Base-by-base conservation (phyloP, 2,888 invertebrate species). In the Muschampia plurimacula region DNA sequence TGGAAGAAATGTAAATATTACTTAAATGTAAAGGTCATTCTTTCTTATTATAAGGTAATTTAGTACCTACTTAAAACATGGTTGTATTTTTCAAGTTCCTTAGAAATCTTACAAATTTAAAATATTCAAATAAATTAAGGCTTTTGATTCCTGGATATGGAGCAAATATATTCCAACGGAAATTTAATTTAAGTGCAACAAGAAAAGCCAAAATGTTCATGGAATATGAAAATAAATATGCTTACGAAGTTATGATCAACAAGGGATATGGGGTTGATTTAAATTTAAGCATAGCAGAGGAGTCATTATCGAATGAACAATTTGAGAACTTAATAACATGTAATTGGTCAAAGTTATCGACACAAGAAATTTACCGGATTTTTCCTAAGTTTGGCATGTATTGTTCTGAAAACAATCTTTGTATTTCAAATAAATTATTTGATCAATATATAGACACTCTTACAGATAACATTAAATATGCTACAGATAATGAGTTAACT, bases 401-500 rank as follows among this genome's bases (percentile, higher is more conserved):
- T 77, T 89, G 92, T 69, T 79, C 78, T 39, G 76, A 86, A 76
- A 82, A 92, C 75, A 82, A 84, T 28, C 69, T 91, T 59, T 86
- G 88, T 77, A 89, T 94, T 68, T 87, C 91, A 13, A 81, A 91
- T 76, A 80, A 80, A 74, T 86, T 87, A 32, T 95, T 95, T 82
- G 89, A 91, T 79, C 80, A 82, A 69, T 92, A 88, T 74, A 86
- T 95, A 74, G 90, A 92, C 74, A 77, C 75, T 57, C 82, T 95
- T 15, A 95, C 95, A 59, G 95, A 95, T 78, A 94, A 94, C 72
- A 88, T 96, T 74, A 89, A 93, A 77, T 82, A 91, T 74, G 90
- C 96, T 4, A 92, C 86, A 22, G 96, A 96, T 81, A 88, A 95
- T 1, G 95, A 97, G 82, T 79, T 97, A 39, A 83, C 93, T 63